Conservation (phyloP, 2,888 invertebrate genomes). For the Pseudococcus longispinus region DNA sequence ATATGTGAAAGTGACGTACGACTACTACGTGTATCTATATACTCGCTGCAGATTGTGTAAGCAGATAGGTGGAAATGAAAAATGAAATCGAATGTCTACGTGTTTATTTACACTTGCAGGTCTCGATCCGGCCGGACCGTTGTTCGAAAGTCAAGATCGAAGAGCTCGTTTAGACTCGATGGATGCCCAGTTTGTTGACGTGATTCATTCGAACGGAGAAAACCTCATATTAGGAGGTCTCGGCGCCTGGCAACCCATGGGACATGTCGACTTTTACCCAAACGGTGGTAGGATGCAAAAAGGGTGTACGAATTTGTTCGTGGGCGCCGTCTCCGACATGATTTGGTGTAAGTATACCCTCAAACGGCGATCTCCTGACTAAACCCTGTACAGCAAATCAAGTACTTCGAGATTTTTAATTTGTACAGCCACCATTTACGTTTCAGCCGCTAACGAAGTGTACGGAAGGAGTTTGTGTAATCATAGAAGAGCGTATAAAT, state of each 20-base stretch:
- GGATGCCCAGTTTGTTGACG: constrained; percentile 89
- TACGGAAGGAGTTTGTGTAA: constrained; percentile 91
- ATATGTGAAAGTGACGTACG: no score
- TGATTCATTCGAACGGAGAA: constrained; percentile 92
- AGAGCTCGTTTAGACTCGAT: constrained; percentile 82
- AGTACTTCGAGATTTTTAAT: constrained; percentile 45
- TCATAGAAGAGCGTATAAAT: constrained; percentile 90
- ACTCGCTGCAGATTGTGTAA: no score
- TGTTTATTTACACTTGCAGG: constrained; percentile 66
- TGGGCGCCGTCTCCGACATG: constrained; percentile 88
- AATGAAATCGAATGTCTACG: background rate
- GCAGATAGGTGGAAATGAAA: no score
- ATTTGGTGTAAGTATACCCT: constrained; percentile 77
- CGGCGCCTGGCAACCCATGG: constrained; percentile 90
- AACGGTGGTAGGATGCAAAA: constrained; percentile 92
- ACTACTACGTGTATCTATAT: no score
- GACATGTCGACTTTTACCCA: constrained; percentile 90
- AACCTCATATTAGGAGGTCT: constrained; percentile 88
- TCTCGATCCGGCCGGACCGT: constrained; percentile 87
- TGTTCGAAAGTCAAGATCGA: constrained; percentile 89
- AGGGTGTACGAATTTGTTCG: constrained; percentile 89
- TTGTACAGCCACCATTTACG: constrained; percentile 58
- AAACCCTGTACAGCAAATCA: background rate
- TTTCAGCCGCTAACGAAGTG: constrained; percentile 72
- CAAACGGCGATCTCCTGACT: background rate